Evolutionary conservation across 2,797 vertebrate species (phyloP).

Genomic region (Mus spretus): DNA sequence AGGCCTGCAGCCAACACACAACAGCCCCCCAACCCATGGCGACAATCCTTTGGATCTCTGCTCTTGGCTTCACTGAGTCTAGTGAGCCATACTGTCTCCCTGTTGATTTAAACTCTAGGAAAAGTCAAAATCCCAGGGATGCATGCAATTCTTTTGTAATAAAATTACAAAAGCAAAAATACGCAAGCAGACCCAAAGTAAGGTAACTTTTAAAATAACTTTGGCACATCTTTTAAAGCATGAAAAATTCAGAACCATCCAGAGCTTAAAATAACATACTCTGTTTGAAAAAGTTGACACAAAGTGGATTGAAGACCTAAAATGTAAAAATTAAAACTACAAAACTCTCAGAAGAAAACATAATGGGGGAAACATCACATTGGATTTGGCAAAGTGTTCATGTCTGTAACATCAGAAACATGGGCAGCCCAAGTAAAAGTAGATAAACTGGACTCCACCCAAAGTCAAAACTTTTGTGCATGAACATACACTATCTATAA

Average conservation of each 20-base stretch:
- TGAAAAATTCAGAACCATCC: neutral
- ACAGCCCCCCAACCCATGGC: rapidly evolving
- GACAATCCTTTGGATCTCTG: neutral
- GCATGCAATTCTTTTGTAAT: neutral
- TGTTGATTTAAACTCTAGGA: neutral
- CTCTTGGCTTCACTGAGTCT: neutral
- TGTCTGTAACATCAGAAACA: neutral
- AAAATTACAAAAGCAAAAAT: conserved; percentile 35
- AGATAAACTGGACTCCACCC: neutral
- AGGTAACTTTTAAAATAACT: neutral
- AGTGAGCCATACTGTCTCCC: neutral
- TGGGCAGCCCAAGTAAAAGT: neutral
- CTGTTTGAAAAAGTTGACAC: neutral
- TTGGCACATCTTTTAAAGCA: conserved; percentile 30
- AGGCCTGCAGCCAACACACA: neutral
- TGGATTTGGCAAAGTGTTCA: conserved; percentile 30
- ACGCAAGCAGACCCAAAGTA: neutral
- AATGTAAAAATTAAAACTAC: neutral
- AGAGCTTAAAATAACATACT: neutral
- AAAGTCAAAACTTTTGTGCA: conserved; percentile 13
- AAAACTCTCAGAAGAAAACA: conserved; percentile 4
- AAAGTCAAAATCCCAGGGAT: neutral
- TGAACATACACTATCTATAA: neutral
- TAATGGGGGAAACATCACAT: neutral
- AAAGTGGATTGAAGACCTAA: neutral